A percentile compares a stretch with the other conserved stretches of the same genome.
These are phyloP conservation scores for Enteromius fasciolatus DNA, from an alignment of 2,797 vertebrate species.

Conservation along the genomic window DNA sequence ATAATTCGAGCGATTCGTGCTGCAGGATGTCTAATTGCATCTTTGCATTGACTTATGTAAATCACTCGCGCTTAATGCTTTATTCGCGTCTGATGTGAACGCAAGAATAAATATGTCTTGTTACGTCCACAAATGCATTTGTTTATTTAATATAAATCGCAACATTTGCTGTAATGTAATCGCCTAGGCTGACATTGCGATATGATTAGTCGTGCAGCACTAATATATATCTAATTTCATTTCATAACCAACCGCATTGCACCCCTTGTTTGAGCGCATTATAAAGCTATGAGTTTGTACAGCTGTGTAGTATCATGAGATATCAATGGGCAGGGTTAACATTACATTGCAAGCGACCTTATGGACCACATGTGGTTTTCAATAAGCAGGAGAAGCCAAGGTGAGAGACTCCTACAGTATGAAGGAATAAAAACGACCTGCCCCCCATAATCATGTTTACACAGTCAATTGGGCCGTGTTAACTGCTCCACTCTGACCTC, in stretches of 20 bases:
- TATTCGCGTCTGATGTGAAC: too few relatives aligned
- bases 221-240: not conserved
- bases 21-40: too few relatives aligned
- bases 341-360: not conserved
- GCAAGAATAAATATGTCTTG: too few relatives aligned
- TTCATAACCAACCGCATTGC: not conserved
- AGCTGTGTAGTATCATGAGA: not conserved
- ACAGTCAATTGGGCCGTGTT: conserved; percentile 13
- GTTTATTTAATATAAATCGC: too few relatives aligned
- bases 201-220: too few relatives aligned
- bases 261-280: not conserved
- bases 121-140: too few relatives aligned
- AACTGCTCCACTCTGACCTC: conserved; percentile 19
- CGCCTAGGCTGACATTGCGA: too few relatives aligned
- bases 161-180: too few relatives aligned
- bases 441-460: conserved; percentile 8
- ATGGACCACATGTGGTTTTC: not conserved
- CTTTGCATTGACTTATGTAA: too few relatives aligned
- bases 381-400: conserved; percentile 3
- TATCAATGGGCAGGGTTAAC: not conserved
- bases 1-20: too few relatives aligned
- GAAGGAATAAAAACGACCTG: not conserved
- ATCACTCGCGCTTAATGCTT: too few relatives aligned
- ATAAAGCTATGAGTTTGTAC: not conserved
- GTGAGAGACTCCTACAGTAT: not conserved